Conservation (phyloP, 2,113 vertebrate species). For the Lophochroa leadbeateri region DNA sequence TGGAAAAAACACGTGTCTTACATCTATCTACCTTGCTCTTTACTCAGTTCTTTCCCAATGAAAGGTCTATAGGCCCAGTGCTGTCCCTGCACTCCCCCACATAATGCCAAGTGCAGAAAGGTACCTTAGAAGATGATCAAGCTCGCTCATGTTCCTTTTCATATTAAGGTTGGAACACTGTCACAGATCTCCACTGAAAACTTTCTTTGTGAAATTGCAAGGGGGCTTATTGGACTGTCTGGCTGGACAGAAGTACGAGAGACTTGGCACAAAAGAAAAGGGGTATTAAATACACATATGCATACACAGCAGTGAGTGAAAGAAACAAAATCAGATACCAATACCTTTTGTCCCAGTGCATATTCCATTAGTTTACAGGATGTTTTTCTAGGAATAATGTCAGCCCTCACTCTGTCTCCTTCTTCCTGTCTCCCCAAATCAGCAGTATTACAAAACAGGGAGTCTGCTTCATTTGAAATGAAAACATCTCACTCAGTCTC, state of each 20-base stretch:
- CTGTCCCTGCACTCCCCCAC: neutral
- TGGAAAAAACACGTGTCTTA: neutral
- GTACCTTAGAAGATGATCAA: neutral
- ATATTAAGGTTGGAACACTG: too few species aligned
- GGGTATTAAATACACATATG: neutral
- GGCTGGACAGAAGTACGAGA: neutral
- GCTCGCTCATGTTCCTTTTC: neutral
- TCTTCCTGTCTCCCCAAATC: neutral
- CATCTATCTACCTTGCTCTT: neutral
- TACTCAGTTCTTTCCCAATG: neutral
- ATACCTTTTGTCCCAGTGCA: neutral
- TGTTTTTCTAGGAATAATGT: neutral
- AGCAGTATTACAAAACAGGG: neutral
- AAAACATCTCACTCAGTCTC: neutral
- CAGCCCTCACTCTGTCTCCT: accelerated
- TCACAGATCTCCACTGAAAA: neutral
- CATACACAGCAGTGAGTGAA: neutral
- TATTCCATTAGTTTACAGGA: neutral
- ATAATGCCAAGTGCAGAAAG: neutral
- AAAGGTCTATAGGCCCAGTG: neutral
- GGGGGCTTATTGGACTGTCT: neutral
- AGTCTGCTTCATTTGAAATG: neutral
- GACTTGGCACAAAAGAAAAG: neutral
- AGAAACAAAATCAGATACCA: neutral
- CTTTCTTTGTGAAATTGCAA: neutral